Percentiles rank a stretch among this genome's conserved stretches.
Evolutionary conservation across 2,113 vertebrate species (phyloP).

Genomic region (Pachypanchax playfairii): DNA sequence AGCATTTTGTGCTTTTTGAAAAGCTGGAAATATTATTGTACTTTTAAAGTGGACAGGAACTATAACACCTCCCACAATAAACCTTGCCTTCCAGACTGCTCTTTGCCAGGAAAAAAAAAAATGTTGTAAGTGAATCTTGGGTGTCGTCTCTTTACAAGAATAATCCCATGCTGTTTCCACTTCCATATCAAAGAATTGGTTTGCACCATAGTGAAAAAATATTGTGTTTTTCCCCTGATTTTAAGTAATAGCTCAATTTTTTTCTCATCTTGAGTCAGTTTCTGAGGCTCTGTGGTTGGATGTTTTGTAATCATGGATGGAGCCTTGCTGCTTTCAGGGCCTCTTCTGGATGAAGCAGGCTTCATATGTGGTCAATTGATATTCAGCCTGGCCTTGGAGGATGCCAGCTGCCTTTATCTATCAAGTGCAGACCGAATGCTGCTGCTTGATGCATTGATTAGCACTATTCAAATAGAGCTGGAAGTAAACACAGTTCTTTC

Average conservation of each 20-base stretch:
- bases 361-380: conserved; percentile 55
- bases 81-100: conserved; percentile 43
- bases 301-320: conserved; percentile 56
- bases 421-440: conserved; percentile 48
- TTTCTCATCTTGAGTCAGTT: conserved; percentile 49
- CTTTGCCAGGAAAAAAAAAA: conserved; percentile 47
- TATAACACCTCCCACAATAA: conserved; percentile 15
- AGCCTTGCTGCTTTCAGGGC: conserved; percentile 53
- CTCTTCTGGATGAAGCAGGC: conserved; percentile 28
- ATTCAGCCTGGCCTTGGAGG: conserved; percentile 60
- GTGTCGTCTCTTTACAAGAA: conserved; percentile 43
- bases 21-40: neutral
- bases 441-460: conserved; percentile 63
- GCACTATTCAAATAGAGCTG: conserved; percentile 43
- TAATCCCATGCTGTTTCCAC: conserved; percentile 51
- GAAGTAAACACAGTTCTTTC: conserved; percentile 29
- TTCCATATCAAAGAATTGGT: conserved; percentile 53
- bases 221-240: conserved; percentile 50
- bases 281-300: conserved; percentile 16
- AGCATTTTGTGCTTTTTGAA: conserved; percentile 19
- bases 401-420: conserved; percentile 68
- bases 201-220: conserved; percentile 48
- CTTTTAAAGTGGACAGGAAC: conserved; percentile 24
- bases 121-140: conserved; percentile 51
- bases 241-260: conserved; percentile 71